Evolutionary conservation across 2,888 invertebrate species (phyloP), one percentile per base, ranked within the genome.

Genomic region (Serrognathus titanus): DNA sequence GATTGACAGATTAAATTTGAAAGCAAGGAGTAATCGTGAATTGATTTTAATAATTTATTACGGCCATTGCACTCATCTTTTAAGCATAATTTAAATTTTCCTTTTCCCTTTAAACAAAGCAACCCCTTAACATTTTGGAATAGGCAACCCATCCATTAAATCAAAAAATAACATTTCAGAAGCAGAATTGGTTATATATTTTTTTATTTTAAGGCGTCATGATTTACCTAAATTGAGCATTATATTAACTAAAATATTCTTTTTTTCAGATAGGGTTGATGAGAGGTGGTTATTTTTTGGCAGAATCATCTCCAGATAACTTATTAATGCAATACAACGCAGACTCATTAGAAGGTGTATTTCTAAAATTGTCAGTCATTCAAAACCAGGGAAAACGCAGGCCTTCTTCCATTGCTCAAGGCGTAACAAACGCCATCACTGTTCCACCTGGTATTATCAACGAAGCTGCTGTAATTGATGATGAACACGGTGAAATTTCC

Each of bases 331-430:
- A 87, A 64, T 90, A 90, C 75, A 83, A 85, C 57, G 82, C 86
- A 1, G 87, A 87, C 16, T 89, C 88, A 5, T 77, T 92, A 12
- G 92, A 92, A 72, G 89, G 87, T 5, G 92, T 92, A 1, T 92
- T 92, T 73, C 76, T 92, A 0, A 92, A 92, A 73, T 80, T 92
- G 1, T 87, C 90, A 10, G 88, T 88, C 0, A 77, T 88, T 51
- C 92, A 93, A 76, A 93, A 92, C 71, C 84, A 87, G 82, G 91
- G 91, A 47, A 90, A 92, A 70, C 79, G 90, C 40, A 80, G 92
- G 16, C 80, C 92, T 31, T 91, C 91, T 51, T 91, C 90, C 61
- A 92, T 92, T 60, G 82, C 89, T 1, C 88, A 89, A 67, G 89
- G 87, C 66, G 86, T 92, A 3, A 83, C 87, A 6, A 87, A 87